A percentile compares a stretch with the other conserved stretches of the same genome.
phyloP scores from a whole-genome alignment of 2,113 vertebrate species.

The Hydrolagus affinis region DNA sequence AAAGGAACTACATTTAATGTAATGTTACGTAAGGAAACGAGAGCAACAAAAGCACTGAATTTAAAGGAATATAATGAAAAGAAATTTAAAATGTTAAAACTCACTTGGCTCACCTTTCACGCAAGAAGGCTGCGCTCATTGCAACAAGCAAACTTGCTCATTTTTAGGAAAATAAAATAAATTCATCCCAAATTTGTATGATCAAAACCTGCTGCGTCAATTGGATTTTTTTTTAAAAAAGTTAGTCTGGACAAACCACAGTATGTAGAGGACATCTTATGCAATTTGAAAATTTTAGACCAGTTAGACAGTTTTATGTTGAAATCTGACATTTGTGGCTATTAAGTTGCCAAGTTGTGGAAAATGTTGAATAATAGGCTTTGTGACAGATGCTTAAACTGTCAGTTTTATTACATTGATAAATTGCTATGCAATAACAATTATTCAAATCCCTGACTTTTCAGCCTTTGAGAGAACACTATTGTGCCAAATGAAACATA shows the following conservation, averaged over 20 bases:
- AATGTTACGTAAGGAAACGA: neutral
- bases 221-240: neutral
- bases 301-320: neutral
- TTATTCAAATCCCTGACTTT: constrained; percentile 4
- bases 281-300: neutral
- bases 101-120: neutral
- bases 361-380: neutral
- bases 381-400: constrained; percentile 5
- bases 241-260: neutral
- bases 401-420: neutral
- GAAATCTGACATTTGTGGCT: neutral
- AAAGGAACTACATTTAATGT: neutral
- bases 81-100: neutral
- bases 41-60: neutral
- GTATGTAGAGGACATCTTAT: neutral
- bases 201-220: too few species aligned
- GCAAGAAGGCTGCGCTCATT: neutral
- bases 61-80: neutral
- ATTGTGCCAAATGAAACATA: constrained; percentile 10
- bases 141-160: neutral
- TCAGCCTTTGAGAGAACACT: neutral
- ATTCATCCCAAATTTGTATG: neutral
- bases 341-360: constrained; percentile 22
- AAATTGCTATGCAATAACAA: constrained; percentile 13
- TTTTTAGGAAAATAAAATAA: neutral